phyloP scores from a whole-genome alignment of 2,797 vertebrate genomes.

The Chaetophractus vellerosus region DNA sequence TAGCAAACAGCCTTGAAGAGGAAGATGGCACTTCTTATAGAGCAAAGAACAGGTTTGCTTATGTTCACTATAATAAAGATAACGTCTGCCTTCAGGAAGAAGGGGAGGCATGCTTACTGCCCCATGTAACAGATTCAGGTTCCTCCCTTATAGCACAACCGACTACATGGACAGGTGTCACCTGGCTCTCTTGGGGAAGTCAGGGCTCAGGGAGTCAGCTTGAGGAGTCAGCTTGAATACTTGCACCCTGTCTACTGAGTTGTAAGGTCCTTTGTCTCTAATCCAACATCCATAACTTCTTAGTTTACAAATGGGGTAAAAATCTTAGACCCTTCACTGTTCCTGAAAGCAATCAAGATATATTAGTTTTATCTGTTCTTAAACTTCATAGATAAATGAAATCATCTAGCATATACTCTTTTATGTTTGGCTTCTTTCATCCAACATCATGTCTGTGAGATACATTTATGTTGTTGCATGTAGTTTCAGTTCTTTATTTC shows the following conservation, averaged over 20 bases:
- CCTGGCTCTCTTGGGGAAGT: not conserved
- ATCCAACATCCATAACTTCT: not conserved
- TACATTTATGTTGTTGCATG: not conserved
- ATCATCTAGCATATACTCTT: not conserved
- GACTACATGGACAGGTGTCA: not conserved
- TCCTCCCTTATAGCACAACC: not conserved
- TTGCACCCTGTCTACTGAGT: not conserved
- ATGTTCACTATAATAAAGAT: constrained; percentile 37
- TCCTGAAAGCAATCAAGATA: not conserved
- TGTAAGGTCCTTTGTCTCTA: not conserved
- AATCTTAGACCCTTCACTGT: not conserved
- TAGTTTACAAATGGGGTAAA: not conserved
- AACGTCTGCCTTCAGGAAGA: not conserved
- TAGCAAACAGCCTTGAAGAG: not conserved
- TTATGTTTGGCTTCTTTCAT: not conserved
- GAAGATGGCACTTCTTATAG: not conserved
- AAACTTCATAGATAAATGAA: constrained; percentile 6
- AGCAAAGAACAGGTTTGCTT: constrained; percentile 47
- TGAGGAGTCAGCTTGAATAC: not conserved
- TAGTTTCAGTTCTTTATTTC: not conserved
- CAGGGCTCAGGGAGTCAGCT: not conserved
- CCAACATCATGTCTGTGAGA: constrained; percentile 30
- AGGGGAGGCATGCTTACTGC: not conserved
- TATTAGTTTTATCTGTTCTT: not conserved
- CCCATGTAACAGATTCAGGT: not conserved